These are phyloP conservation scores for Acrobasis consociella DNA, from an alignment of 2,888 invertebrate species.

Conservation along the genomic window DNA sequence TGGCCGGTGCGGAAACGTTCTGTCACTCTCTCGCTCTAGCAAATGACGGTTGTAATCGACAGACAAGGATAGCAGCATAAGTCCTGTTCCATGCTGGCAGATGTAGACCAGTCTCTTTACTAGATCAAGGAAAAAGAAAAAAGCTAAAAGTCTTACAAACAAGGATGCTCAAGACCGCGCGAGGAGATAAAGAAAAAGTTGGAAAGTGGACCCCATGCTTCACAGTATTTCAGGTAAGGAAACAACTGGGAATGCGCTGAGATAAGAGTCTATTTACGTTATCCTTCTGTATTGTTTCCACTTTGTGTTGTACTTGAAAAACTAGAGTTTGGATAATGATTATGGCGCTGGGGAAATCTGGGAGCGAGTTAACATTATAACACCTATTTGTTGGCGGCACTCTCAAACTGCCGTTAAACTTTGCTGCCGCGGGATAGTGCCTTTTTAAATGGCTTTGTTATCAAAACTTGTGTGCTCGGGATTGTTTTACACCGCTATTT, in stretches of 20 bases:
- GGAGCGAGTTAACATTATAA: conserved; percentile 40
- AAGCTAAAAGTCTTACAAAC: too few relatives aligned
- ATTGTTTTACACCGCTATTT: too few relatives aligned
- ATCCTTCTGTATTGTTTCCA: neutral
- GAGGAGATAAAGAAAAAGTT: too few relatives aligned
- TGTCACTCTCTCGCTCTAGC: too few relatives aligned
- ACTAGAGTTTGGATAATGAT: conserved; percentile 58
- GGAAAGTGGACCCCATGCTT: neutral
- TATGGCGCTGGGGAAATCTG: conserved; percentile 65
- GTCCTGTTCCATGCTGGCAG: too few relatives aligned
- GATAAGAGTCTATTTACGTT: too few relatives aligned
- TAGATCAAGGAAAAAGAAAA: too few relatives aligned
- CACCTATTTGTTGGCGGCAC: conserved; percentile 26
- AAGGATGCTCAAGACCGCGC: too few relatives aligned
- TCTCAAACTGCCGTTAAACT: conserved; percentile 41
- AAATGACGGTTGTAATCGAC: too few relatives aligned
- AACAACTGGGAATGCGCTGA: neutral
- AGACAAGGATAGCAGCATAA: too few relatives aligned
- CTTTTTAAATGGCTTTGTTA: conserved; percentile 20
- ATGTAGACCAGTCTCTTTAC: too few relatives aligned
- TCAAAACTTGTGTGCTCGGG: neutral
- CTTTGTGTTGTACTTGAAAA: conserved; percentile 37
- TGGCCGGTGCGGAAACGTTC: too few relatives aligned
- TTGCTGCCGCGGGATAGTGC: conserved; percentile 24
- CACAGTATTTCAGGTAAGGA: neutral